Percentiles rank a stretch among this genome's conserved stretches.
Evolutionary conservation across 2,113 vertebrate genomes (phyloP).

Genomic region (Gallinago undulata): DNA sequence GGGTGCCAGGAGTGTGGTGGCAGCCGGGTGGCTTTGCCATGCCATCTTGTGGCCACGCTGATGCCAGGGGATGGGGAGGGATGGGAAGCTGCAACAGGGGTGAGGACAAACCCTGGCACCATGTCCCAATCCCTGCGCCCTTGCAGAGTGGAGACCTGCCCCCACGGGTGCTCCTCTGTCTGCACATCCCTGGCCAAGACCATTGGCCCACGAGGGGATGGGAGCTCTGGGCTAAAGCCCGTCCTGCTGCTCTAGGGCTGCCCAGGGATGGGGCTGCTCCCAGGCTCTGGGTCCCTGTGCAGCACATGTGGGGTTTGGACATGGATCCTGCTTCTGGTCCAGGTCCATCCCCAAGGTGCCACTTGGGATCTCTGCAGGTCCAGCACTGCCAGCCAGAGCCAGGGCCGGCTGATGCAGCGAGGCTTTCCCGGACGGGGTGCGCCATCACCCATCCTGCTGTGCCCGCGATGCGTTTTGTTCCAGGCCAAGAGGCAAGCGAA

Average conservation of each 20-base stretch:
- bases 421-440: neutral
- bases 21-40: neutral
- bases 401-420: rapidly evolving
- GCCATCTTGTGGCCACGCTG: neutral
- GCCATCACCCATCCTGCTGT: neutral
- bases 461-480: neutral
- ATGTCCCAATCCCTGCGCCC: rapidly evolving
- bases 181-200: neutral
- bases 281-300: rapidly evolving
- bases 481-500: neutral
- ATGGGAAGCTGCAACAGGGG: neutral
- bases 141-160: rapidly evolving
- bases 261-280: neutral
- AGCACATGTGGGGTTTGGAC: rapidly evolving
- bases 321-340: neutral
- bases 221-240: neutral
- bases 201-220: rapidly evolving
- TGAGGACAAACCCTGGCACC: neutral
- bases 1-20: rapidly evolving
- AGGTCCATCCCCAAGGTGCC: rapidly evolving
- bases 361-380: rapidly evolving
- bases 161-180: neutral
- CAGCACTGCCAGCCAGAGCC: rapidly evolving
- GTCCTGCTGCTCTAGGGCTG: rapidly evolving
- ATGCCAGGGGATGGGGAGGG: neutral